A percentile compares a stretch with the other conserved stretches of the same genome.
phyloP scores from a whole-genome alignment of 2,797 vertebrate genomes.

The Malurus leucopterus region DNA sequence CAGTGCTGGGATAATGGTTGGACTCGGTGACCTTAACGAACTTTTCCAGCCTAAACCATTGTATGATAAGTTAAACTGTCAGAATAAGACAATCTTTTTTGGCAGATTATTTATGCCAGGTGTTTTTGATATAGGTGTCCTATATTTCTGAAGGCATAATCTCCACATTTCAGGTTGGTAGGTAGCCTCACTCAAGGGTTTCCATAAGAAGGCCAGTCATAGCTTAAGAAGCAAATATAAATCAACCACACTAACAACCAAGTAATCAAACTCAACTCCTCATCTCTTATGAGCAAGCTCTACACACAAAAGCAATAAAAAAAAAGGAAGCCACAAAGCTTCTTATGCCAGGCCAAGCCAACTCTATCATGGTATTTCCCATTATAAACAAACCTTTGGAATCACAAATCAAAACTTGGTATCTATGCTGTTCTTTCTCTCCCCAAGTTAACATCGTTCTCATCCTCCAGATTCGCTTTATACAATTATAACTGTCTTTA shows the following conservation, averaged over 20 bases:
- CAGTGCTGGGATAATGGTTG: neutral
- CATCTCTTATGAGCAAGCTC: neutral
- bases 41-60: neutral
- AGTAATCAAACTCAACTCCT: neutral
- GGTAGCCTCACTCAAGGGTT: neutral
- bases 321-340: neutral
- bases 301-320: neutral
- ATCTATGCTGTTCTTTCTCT: neutral
- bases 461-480: neutral
- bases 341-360: neutral
- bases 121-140: neutral
- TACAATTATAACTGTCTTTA: neutral
- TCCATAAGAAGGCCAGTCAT: neutral
- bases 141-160: neutral
- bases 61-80: neutral
- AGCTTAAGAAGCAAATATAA: neutral
- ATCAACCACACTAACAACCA: neutral
- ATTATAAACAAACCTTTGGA: neutral
- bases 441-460: neutral
- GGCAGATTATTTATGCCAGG: neutral
- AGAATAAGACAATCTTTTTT: neutral
- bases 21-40: neutral
- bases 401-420: neutral
- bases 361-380: neutral
- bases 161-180: neutral